A percentile compares a stretch with the other conserved stretches of the same genome.
These are phyloP conservation scores for Andricus quercusramuli DNA, from an alignment of 2,888 invertebrate species.

Conservation along the genomic window DNA sequence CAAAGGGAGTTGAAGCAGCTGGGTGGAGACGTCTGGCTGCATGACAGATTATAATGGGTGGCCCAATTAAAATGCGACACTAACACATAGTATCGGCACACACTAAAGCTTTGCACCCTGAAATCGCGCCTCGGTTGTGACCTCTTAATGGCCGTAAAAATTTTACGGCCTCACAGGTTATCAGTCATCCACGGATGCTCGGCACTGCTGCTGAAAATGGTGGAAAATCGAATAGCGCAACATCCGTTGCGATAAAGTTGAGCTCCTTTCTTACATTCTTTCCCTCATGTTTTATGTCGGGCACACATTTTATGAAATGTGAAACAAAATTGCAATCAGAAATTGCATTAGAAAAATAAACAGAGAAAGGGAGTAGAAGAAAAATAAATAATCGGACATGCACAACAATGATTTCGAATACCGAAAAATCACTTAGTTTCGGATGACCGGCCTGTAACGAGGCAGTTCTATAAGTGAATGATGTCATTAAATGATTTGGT, in stretches of 20 bases:
- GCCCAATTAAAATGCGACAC: constrained; percentile 69
- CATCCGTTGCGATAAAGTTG: background rate
- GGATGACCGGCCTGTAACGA: too few species aligned
- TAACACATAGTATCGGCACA: constrained; percentile 8
- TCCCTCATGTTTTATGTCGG: too few species aligned
- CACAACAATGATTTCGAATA: too few species aligned
- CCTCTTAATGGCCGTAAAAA: background rate
- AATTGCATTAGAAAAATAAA: too few species aligned
- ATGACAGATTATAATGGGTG: constrained; percentile 70
- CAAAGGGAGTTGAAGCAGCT: constrained; percentile 61
- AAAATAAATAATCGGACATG: too few species aligned
- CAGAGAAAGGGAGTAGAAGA: too few species aligned
- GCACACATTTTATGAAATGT: too few species aligned
- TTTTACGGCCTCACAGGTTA: background rate
- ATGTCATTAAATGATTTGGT: too few species aligned
- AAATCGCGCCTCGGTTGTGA: background rate
- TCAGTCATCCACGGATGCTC: background rate
- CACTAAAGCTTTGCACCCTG: background rate
- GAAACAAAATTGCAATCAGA: too few species aligned
- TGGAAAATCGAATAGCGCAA: background rate
- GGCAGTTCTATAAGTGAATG: too few species aligned
- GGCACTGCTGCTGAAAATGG: background rate
- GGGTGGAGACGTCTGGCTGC: constrained; percentile 56
- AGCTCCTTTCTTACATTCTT: background rate
- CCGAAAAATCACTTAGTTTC: too few species aligned